Conservation (phyloP, 2,797 vertebrate genomes). For the Taeniopygia guttata region DNA sequence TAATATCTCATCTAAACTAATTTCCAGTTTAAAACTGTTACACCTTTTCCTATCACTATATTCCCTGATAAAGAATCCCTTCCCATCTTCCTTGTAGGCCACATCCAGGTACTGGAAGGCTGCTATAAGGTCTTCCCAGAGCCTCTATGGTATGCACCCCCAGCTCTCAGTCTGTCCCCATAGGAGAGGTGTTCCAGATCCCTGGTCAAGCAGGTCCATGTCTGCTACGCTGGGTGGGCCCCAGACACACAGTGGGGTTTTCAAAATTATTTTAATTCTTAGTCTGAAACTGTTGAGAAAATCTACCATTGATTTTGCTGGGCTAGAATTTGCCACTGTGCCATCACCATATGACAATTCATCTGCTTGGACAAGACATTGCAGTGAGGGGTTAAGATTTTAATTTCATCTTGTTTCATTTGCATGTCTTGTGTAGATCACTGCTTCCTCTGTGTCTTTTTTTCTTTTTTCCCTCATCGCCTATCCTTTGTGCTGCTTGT, state of each 20-base stretch:
- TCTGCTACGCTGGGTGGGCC: fast-evolving
- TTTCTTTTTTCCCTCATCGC: not conserved
- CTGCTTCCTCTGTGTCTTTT: not conserved
- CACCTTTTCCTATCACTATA: not conserved
- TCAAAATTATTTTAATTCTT: not conserved
- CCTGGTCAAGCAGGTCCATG: not conserved
- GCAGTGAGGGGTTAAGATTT: not conserved
- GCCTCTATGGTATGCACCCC: fast-evolving
- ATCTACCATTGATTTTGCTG: not conserved
- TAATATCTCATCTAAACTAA: not conserved
- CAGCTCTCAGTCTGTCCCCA: not conserved
- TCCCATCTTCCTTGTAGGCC: not conserved
- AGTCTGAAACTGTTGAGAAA: not conserved
- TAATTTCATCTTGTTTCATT: not conserved
- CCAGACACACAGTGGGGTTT: not conserved
- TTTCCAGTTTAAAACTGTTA: not conserved
- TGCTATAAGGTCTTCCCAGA: fast-evolving
- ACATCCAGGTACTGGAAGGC: not conserved
- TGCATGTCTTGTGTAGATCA: not conserved
- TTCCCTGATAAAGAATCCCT: too few relatives aligned
- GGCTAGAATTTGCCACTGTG: not conserved
- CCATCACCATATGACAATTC: not conserved
- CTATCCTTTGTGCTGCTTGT: not conserved
- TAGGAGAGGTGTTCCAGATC: not conserved
- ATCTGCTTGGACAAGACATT: not conserved